Conservation (phyloP, 2,888 invertebrate species). For the Pristionchus entomophagus region DNA sequence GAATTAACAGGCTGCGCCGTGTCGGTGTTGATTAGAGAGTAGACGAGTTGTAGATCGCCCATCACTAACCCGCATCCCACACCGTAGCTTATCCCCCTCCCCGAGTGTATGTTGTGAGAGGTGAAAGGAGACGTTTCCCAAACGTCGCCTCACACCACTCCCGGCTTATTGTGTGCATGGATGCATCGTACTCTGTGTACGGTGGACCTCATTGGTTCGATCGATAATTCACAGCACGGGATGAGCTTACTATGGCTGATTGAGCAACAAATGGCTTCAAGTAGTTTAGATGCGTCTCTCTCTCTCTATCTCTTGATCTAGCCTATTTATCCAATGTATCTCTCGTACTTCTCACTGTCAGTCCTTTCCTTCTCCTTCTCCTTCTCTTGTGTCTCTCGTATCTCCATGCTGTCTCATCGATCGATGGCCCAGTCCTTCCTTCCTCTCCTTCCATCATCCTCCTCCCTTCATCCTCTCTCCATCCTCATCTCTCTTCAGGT, state of each 20-base stretch:
- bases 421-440: not conserved
- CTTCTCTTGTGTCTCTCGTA: conserved; percentile 38
- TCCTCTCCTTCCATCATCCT: conserved; percentile 45
- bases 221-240: conserved; percentile 19
- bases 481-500: conserved; percentile 55
- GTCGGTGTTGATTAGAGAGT: not conserved
- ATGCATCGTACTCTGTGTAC: not conserved
- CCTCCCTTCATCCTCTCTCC: conserved; percentile 51
- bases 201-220: not conserved
- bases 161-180: conserved; percentile 40
- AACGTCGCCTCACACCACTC: not conserved
- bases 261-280: not conserved
- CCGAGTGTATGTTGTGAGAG: conserved; percentile 16
- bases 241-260: conserved; percentile 19
- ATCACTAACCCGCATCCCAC: conserved; percentile 18
- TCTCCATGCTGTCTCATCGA: conserved; percentile 3
- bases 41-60: no score
- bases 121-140: not conserved
- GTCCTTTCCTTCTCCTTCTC: conserved; percentile 31
- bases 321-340: conserved; percentile 3
- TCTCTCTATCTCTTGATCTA: conserved; percentile 14
- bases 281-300: not conserved
- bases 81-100: conserved; percentile 7
- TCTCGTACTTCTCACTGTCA: not conserved
- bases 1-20: conserved; percentile 30